Conservation (phyloP, 1,140 invertebrate species). For the Heliothis subflexa region DNA sequence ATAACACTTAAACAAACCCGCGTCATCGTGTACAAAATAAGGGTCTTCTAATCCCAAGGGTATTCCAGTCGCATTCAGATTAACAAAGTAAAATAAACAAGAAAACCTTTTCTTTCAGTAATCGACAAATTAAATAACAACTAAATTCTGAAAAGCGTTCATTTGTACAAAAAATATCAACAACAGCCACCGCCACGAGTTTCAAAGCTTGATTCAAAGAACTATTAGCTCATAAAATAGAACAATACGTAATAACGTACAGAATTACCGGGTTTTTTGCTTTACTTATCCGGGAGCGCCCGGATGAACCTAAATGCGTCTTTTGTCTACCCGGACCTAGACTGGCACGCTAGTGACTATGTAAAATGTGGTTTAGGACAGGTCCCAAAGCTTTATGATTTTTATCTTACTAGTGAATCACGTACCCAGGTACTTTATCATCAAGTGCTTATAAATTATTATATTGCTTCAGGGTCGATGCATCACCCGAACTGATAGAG, state of each 20-base stretch:
- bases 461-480: too few species aligned
- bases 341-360: slow-evolving; percentile 16
- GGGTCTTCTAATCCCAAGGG: too few species aligned
- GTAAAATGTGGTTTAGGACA: background rate
- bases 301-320: slow-evolving; percentile 53
- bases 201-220: background rate
- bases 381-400: background rate
- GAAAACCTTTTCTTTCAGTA: too few species aligned
- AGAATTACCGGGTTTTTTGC: slow-evolving; percentile 47
- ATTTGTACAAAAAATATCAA: background rate
- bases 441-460: background rate
- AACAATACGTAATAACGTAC: slow-evolving; percentile 43
- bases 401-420: background rate
- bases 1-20: too few species aligned
- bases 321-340: slow-evolving; percentile 50
- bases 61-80: too few species aligned
- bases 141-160: too few species aligned
- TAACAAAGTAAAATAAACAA: too few species aligned
- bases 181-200: slow-evolving; percentile 1
- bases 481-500: too few species aligned
- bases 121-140: too few species aligned
- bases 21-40: too few species aligned
- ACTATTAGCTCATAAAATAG: slow-evolving; percentile 30
- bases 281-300: slow-evolving; percentile 47
- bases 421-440: background rate